Conservation (phyloP, 2,113 vertebrate genomes). For the Seriola aureovittata region DNA sequence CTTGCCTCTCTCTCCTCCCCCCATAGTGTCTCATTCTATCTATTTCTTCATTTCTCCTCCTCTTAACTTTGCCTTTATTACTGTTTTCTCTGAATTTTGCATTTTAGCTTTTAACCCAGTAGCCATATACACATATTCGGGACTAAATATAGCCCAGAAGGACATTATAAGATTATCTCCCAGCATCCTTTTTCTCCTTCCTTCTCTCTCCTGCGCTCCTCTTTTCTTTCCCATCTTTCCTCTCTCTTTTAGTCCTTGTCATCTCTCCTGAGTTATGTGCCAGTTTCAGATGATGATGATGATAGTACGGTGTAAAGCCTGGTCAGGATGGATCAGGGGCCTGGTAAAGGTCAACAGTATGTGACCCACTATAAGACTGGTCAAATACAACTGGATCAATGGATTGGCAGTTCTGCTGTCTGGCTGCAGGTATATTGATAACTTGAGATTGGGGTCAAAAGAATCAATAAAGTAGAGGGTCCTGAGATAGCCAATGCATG, state of each 20-base stretch:
- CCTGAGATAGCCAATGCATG: neutral
- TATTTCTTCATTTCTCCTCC: conserved; percentile 58
- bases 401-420: neutral
- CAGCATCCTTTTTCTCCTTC: conserved; percentile 35
- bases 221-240: conserved; percentile 15
- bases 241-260: conserved; percentile 25
- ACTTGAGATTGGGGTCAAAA: neutral
- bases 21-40: conserved; percentile 62
- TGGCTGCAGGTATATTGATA: neutral
- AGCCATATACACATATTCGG: conserved; percentile 48
- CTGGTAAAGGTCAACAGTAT: conserved; percentile 39
- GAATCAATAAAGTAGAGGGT: neutral
- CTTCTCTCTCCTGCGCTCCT: conserved; percentile 14
- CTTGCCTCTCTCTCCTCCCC: conserved; percentile 39
- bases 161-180: conserved; percentile 70
- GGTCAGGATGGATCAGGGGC: conserved; percentile 19
- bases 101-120: conserved; percentile 49
- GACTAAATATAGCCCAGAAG: conserved; percentile 71
- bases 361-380: neutral
- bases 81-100: conserved; percentile 25
- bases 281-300: conserved; percentile 28
- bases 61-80: conserved; percentile 57
- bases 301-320: neutral
- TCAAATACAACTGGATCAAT: conserved; percentile 11
- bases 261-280: conserved; percentile 52